A percentile compares a stretch with the other conserved stretches of the same genome.
Evolutionary conservation across 2,888 invertebrate species (phyloP).

Genomic region (Machimus atricapillus): DNA sequence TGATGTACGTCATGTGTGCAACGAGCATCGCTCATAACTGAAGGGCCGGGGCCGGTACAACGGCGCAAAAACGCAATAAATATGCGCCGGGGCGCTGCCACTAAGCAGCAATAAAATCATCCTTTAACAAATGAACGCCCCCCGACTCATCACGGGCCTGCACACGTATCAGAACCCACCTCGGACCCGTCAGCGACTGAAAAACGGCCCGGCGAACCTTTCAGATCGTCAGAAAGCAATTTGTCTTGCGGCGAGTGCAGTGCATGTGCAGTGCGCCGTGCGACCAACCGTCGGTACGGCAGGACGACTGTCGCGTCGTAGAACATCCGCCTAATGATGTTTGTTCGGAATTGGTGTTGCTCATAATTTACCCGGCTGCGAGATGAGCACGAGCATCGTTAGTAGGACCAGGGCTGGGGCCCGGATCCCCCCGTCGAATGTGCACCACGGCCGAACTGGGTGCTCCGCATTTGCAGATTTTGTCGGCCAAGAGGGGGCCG

Average conservation of each 20-base stretch:
- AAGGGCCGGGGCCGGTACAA: neutral
- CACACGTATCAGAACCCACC: conserved; percentile 15
- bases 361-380: conserved; percentile 31
- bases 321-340: conserved; percentile 33
- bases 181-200: conserved; percentile 16
- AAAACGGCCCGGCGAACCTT: conserved; percentile 28
- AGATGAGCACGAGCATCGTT: conserved; percentile 32
- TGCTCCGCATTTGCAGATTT: conserved; percentile 22
- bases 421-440: neutral
- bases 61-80: conserved; percentile 2
- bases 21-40: neutral
- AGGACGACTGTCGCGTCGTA: conserved; percentile 15
- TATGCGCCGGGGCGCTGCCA: neutral
- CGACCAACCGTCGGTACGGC: neutral
- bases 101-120: conserved; percentile 26
- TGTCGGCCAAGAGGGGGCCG: neutral
- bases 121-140: conserved; percentile 34
- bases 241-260: conserved; percentile 34
- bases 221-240: conserved; percentile 38
- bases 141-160: conserved; percentile 10
- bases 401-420: neutral
- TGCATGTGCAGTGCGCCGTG: neutral
- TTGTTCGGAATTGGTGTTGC: conserved; percentile 37
- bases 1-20: neutral
- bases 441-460: neutral